Conservation (phyloP, 2,113 vertebrate species). For the Perognathus longimembris region DNA sequence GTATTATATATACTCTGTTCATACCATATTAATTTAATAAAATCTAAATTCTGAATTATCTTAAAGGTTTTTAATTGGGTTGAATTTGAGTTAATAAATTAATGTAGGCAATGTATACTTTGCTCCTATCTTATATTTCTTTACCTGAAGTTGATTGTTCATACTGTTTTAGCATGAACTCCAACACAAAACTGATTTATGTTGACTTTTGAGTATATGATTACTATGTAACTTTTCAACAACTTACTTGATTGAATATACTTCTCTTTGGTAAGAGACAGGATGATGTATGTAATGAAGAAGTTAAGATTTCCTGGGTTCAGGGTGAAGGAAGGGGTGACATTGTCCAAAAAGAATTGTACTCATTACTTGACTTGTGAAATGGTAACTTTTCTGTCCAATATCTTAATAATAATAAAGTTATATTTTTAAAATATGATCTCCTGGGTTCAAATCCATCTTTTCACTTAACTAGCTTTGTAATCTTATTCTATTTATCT, state of each 20-base stretch:
- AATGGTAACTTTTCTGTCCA: no score
- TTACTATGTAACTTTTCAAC: not conserved
- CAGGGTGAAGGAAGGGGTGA: no score
- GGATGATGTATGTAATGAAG: not conserved
- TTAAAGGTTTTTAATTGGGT: not conserved
- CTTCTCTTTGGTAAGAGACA: constrained; percentile 16
- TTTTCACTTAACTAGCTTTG: not conserved
- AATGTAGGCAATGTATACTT: not conserved
- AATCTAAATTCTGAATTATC: not conserved
- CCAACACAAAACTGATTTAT: not conserved
- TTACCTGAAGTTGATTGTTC: not conserved
- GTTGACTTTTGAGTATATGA: not conserved
- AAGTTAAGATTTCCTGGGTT: constrained; percentile 9
- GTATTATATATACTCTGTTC: not conserved
- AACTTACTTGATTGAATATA: not conserved
- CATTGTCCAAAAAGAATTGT: no score
- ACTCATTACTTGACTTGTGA: no score
- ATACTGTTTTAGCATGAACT: constrained; percentile 16
- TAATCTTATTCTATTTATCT: not conserved
- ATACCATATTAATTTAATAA: not conserved
- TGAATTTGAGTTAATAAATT: constrained; percentile 14
- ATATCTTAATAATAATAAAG: no score
- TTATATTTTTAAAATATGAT: not conserved
- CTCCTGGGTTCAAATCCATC: not conserved
- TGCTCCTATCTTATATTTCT: constrained; percentile 37